phyloP scores from a whole-genome alignment of 2,113 vertebrate genomes.

The Periophthalmus modestus region DNA sequence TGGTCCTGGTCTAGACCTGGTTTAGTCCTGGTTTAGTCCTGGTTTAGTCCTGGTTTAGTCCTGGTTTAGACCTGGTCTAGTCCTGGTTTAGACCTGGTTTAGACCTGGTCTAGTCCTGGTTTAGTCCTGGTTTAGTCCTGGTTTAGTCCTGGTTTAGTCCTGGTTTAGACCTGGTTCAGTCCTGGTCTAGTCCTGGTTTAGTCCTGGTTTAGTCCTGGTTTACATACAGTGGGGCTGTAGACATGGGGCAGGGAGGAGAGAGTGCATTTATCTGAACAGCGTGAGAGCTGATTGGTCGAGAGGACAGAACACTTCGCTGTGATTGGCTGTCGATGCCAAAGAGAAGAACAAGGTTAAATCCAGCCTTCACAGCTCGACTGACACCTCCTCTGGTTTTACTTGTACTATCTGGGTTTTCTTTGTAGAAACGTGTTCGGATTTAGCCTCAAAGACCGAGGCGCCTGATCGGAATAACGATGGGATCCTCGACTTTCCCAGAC shows the following conservation, averaged over 20 bases:
- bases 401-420: constrained; percentile 21
- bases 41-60: too few relatives aligned
- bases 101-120: too few relatives aligned
- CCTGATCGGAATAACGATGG: constrained; percentile 29
- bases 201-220: too few relatives aligned
- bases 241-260: not conserved
- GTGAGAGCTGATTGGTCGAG: not conserved
- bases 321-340: not conserved
- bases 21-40: too few relatives aligned
- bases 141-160: too few relatives aligned
- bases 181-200: too few relatives aligned
- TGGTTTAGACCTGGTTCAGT: too few relatives aligned
- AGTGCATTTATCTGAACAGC: not conserved
- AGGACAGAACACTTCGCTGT: not conserved
- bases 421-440: constrained; percentile 33
- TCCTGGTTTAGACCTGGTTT: too few relatives aligned
- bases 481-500: constrained; percentile 29
- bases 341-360: not conserved
- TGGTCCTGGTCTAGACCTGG: too few relatives aligned
- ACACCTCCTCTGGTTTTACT: not conserved
- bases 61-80: too few relatives aligned
- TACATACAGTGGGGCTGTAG: too few relatives aligned
- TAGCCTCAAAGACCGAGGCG: constrained; percentile 2
- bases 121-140: too few relatives aligned
- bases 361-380: not conserved